phyloP scores from a whole-genome alignment of 2,888 invertebrate species.

The Calameuta filiformis region DNA sequence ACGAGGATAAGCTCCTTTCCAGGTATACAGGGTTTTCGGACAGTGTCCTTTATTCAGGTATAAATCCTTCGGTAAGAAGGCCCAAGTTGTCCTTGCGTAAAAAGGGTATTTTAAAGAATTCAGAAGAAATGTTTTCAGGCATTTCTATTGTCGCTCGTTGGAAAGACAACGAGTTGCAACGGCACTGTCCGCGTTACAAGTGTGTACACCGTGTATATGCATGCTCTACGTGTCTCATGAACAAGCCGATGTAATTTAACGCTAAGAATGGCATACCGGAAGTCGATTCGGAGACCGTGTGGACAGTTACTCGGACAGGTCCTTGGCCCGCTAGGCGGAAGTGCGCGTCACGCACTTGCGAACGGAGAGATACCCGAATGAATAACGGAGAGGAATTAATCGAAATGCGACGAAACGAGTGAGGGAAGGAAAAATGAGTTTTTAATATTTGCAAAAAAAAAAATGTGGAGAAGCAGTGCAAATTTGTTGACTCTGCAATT shows the following conservation, averaged over 20 bases:
- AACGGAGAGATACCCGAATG: not conserved
- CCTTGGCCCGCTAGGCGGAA: constrained; percentile 43
- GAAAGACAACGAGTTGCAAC: not conserved
- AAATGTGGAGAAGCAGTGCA: not conserved
- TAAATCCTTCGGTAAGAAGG: not conserved
- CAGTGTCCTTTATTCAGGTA: not conserved
- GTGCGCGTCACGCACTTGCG: constrained; percentile 12
- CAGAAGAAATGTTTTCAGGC: not conserved
- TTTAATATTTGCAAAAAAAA: not conserved
- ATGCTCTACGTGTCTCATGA: not conserved
- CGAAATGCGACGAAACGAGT: not conserved
- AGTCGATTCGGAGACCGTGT: constrained; percentile 43
- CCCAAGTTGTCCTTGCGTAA: not conserved
- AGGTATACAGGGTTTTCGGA: not conserved
- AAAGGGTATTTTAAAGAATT: not conserved
- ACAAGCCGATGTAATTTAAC: constrained; percentile 33
- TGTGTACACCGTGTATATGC: not conserved
- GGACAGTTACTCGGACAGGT: constrained; percentile 38
- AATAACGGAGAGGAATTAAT: not conserved
- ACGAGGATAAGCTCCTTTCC: not conserved
- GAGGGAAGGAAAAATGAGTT: not conserved
- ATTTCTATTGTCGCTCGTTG: not conserved
- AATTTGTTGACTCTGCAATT: not conserved
- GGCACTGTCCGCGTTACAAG: not conserved
- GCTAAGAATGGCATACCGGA: constrained; percentile 43